phyloP scores from a whole-genome alignment of 1,140 invertebrate species.

The Diorhabda carinulata region DNA sequence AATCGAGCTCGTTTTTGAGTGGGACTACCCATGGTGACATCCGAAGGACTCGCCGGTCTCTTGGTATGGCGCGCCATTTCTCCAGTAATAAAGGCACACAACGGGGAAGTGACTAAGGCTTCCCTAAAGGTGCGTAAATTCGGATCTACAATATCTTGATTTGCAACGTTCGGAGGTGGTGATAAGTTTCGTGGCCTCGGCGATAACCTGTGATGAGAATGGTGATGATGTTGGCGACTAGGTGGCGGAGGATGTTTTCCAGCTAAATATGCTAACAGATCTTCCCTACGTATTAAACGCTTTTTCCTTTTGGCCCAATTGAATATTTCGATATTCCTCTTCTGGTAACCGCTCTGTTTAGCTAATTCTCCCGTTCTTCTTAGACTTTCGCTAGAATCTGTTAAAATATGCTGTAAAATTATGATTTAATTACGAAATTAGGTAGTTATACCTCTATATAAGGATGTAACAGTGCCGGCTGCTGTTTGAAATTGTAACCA shows the following conservation, averaged over 20 bases:
- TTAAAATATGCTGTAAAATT: no score
- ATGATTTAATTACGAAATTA: no score
- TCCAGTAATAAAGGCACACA: constrained; percentile 70
- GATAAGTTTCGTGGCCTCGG: constrained; percentile 54
- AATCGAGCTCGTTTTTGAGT: constrained; percentile 53
- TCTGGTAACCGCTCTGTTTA: constrained; percentile 68
- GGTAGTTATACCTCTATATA: constrained; percentile 68
- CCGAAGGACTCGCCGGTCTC: constrained; percentile 59
- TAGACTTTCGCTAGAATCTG: constrained; percentile 71
- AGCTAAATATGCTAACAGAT: constrained; percentile 73
- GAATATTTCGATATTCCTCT: constrained; percentile 70
- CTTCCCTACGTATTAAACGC: constrained; percentile 67
- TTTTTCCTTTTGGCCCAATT: constrained; percentile 74
- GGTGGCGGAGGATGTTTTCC: constrained; percentile 65
- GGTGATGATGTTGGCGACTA: constrained; percentile 49
- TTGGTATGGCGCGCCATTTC: constrained; percentile 73
- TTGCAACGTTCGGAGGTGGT: constrained; percentile 49
- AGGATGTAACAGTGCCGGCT: constrained; percentile 70
- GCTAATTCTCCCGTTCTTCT: constrained; percentile 66
- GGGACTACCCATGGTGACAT: constrained; percentile 55
- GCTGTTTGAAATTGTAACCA: constrained; percentile 81
- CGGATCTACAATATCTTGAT: constrained; percentile 47
- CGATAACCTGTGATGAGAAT: constrained; percentile 44
- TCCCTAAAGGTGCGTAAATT: constrained; percentile 73
- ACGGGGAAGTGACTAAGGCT: constrained; percentile 63